Base-by-base conservation (phyloP, 2,113 vertebrate species). In the Dicaeum eximium region DNA sequence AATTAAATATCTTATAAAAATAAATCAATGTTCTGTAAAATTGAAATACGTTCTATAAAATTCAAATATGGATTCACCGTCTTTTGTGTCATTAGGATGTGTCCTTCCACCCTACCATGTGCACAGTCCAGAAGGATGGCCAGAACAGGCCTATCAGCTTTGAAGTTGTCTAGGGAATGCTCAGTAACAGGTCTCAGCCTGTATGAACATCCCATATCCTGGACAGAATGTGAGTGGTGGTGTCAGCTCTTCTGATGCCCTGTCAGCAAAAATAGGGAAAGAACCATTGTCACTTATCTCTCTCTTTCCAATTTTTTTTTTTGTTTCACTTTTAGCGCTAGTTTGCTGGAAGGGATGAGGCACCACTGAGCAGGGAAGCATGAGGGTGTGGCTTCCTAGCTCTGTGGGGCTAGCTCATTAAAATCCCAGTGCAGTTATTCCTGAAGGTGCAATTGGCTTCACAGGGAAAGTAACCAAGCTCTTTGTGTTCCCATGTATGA, bases 1-100 rank as follows among this genome's bases (percentile, higher is more conserved):
- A 94, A 8, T 19, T 87, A 92, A 33, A 24, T 67, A 35, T 86
- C 96, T 96, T 90, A 93, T 91, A 90, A 78, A 96, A 97, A 92
- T 83, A 88, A 42, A 38, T 50, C 21, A 31, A 5, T 15, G 3
- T 64, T 50, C 15, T 37, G 15, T 57, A 22, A 48, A 56, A 50
- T 22, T 37, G 17, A n/a, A 73, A 51, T 7, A 38, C 12, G 38
- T 38, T 50, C 15, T 37, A 23, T 57, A 22, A 48, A 56, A 50
- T 22, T 37, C 17, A n/a, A 73, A 51, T 7, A 37, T 19, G 23
- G n/a, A 27, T 28, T 69, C 9, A 17, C 33, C 38, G 31, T 86
- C 70, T 93, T 95, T 93, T 60, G 15, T 95, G 88, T 91, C 74
- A 93, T 96, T 90, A 72, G 66, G 70, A 30, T 61, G 38, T 9